Conservation (phyloP, 2,888 invertebrate species). For the Xestoiulus laeticollis region DNA sequence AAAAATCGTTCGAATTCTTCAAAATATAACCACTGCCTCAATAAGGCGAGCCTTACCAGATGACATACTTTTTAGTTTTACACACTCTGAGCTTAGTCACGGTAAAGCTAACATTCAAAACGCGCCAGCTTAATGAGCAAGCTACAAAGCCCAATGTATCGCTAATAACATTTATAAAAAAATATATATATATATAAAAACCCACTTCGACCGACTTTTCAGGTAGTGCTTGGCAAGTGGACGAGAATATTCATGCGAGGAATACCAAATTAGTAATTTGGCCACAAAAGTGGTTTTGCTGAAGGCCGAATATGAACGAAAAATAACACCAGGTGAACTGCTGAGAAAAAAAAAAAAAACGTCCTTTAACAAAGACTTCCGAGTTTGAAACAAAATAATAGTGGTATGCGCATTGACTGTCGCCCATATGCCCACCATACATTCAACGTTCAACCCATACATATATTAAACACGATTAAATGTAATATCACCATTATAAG, state of each 20-base stretch:
- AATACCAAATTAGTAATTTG: constrained; percentile 16
- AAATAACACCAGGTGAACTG: neutral
- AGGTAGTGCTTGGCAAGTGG: too few relatives aligned
- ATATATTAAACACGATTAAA: neutral
- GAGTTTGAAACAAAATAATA: neutral
- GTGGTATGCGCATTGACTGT: neutral
- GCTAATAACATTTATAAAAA: neutral
- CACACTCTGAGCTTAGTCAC: neutral
- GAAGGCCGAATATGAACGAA: neutral
- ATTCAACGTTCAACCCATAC: neutral
- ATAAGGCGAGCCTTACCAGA: neutral
- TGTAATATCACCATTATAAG: constrained; percentile 7
- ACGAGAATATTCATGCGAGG: neutral
- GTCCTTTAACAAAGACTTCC: neutral
- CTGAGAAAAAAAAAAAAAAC: neutral
- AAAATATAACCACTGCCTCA: neutral
- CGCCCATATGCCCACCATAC: constrained; percentile 3
- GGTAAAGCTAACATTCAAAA: neutral
- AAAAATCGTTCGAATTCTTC: neutral
- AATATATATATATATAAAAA: too few relatives aligned
- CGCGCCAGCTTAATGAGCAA: neutral
- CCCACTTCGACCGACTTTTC: neutral
- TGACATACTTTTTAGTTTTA: neutral
- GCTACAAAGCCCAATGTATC: neutral
- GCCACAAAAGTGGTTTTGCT: constrained; percentile 12